Evolutionary conservation across 2,888 invertebrate species (phyloP).

Genomic region (Nesidiocoris tenuis): DNA sequence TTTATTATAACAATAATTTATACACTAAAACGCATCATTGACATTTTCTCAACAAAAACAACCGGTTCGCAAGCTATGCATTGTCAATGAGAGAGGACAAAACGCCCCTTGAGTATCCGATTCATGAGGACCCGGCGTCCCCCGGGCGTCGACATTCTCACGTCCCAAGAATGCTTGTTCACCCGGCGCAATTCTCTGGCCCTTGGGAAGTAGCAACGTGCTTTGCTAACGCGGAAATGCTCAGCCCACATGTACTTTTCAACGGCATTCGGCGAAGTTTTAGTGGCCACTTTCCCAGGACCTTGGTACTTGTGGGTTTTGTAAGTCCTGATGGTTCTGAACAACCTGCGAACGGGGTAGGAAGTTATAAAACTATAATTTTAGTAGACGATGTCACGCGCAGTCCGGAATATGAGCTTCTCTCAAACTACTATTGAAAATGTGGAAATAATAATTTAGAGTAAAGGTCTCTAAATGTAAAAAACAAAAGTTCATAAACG

Average conservation of each 20-base stretch:
- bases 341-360: too few relatives aligned
- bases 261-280: constrained; percentile 42
- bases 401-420: too few relatives aligned
- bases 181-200: constrained; percentile 72
- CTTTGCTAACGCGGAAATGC: constrained; percentile 54
- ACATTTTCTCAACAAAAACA: too few relatives aligned
- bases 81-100: constrained; percentile 65
- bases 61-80: too few relatives aligned
- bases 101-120: constrained; percentile 71
- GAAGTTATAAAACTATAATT: too few relatives aligned
- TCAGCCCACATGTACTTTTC: constrained; percentile 41
- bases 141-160: constrained; percentile 66
- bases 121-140: constrained; percentile 75
- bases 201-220: constrained; percentile 71
- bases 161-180: constrained; percentile 68
- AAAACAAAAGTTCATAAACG: too few relatives aligned
- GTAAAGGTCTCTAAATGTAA: too few relatives aligned
- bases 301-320: constrained; percentile 33
- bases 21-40: too few relatives aligned
- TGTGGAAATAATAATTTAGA: too few relatives aligned
- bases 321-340: neutral
- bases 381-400: too few relatives aligned
- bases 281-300: constrained; percentile 14
- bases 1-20: too few relatives aligned
- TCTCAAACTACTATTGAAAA: too few relatives aligned